Base-by-base conservation (phyloP, 1,140 invertebrate species). In the Homarus americanus region DNA sequence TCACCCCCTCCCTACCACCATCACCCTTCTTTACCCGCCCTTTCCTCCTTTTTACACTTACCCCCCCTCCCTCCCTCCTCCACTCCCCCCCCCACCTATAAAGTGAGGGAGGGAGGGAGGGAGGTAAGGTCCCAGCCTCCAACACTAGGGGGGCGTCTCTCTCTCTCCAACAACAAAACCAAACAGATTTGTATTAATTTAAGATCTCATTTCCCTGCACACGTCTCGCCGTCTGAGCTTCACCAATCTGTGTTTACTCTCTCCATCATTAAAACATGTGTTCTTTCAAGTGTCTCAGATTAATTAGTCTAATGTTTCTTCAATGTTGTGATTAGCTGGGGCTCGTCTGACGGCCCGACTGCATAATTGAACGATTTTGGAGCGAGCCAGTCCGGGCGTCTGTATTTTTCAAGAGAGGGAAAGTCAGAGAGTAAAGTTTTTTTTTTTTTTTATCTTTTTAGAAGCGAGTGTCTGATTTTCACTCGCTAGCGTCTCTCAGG, bases 261-360 rank as follows among this genome's bases (percentile, higher is more conserved):
- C 80, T 82, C 80, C 80, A 82, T 82, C 80, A 82, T 82, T 82
- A 82, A 82, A 82, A 82, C 80, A 82, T 82, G 49, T 82, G 80
- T 82, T 82, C 80, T 82, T 82, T 82, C 80, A 82, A 82, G 80
- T 82, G 82, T 66, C 36, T 36, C 53, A 34, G 82, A 83, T 83
- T 83, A 83, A 83, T 83, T 83, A 83, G 58, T 72, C 82, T 83
- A 83, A 83, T 83, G 82, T 83, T 83, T 83, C 82, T 69, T 69
- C 40, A 66, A 83, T 82, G 79, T 58, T 82, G 79, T 82, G 79
- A 82, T 83, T 83, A 83, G 58, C 82, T 38, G 82, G 40, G 82
- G 40, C 69, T 36, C 82, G 58, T 66, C 58, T 38, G 49, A 32
- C 36, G 32, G 24, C 63, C 79, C 53, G 49, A 38, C 79, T 82